Conservation (phyloP, 2,797 vertebrate genomes). For the Pangasius mekongensis region DNA sequence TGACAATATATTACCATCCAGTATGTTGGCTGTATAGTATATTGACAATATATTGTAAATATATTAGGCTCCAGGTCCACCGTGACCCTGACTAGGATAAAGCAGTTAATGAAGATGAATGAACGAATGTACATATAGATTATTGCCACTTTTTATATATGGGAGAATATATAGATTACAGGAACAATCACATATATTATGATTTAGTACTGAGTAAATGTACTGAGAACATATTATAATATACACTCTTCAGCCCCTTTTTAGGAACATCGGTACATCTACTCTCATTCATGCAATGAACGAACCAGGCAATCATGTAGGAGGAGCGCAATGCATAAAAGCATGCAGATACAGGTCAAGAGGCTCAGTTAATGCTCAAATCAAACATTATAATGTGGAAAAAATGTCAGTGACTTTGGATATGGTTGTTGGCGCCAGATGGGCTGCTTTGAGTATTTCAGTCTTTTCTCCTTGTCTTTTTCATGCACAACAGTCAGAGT, state of each 20-base stretch:
- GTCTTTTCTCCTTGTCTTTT: background rate
- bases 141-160: background rate
- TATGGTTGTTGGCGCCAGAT: background rate
- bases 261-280: background rate
- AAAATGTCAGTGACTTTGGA: background rate
- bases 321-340: background rate
- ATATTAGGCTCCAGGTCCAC: background rate
- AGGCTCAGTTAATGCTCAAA: background rate
- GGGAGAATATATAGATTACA: background rate
- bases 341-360: background rate
- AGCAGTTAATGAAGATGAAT: background rate
- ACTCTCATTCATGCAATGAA: background rate
- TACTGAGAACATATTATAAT: background rate
- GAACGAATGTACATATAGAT: too few relatives aligned
- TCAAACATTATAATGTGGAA: background rate
- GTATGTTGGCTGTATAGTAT: background rate
- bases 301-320: background rate
- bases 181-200: background rate
- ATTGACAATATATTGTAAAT: background rate
- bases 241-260: background rate
- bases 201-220: background rate
- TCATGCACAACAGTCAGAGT: background rate
- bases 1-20: background rate
- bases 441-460: background rate
- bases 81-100: background rate